Base-by-base conservation (phyloP, 2,888 invertebrate species). In the Lasioglossum lativentre region DNA sequence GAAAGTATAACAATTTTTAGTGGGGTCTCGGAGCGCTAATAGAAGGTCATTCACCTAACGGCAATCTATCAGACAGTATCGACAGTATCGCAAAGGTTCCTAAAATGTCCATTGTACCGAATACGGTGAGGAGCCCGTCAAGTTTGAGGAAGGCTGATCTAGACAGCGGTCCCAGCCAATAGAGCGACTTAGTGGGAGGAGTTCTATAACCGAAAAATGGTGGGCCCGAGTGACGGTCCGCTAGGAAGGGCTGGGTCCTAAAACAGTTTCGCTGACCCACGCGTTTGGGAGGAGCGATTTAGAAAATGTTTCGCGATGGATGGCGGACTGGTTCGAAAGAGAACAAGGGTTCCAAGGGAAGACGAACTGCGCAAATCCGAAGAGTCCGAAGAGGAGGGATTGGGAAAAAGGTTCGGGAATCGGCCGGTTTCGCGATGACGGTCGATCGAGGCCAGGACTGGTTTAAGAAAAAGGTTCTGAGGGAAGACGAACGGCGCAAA, bases 401-500 rank as follows among this genome's bases (percentile, higher is more conserved):
- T 4, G 3, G 0, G n/a, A 4, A 4, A 56, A n/a, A 2, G 6
- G n/a, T 56, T 56, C 10, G n/a, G n/a, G 23, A 56, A 56, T n/a
- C 52, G n/a, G 56, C n/a, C 23, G n/a, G 23, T n/a, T 56, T 1
- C 4, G 4, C n/a, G n/a, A n/a, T 12, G 56, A n/a, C 56, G 56
- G 4, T 12, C 12, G n/a, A n/a, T 56, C 56, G 66, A 66, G 45
- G n/a, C 66, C 34, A 42, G 30, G 66, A 30, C 63, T 30, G 63
- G 30, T 63, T 63, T 14, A 16, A 47, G 23, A 38, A 52, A 47
- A 76, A 68, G 63, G 30, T 63, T 68, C 59, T 70, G 47, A 52
- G 34, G 66, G 72, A 76, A 42, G 71, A 73, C n/a, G 85, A 63
- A 42, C 73, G 23, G 47, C 23, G 80, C 40, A 40, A 70, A 70